These are phyloP conservation scores for Germaria angustata DNA, from an alignment of 2,888 invertebrate genomes.

Conservation along the genomic window DNA sequence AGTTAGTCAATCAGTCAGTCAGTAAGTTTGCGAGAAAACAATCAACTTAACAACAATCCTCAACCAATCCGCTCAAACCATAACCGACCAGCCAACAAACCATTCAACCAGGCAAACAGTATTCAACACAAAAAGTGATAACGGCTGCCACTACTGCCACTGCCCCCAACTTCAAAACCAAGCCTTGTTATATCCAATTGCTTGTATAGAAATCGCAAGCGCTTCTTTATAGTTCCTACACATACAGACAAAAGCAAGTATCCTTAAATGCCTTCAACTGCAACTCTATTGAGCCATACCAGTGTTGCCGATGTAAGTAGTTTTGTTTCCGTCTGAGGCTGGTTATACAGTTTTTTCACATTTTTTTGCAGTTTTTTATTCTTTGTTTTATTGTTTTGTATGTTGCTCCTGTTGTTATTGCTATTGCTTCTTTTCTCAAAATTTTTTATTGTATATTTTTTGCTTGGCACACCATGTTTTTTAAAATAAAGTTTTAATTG, in stretches of 20 bases:
- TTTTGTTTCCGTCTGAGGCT: constrained; percentile 58
- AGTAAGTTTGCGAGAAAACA: neutral
- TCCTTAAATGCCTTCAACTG: constrained; percentile 64
- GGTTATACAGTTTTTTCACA: constrained; percentile 19
- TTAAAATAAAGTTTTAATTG: too few species aligned
- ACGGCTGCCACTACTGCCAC: neutral
- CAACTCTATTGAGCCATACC: constrained; percentile 55
- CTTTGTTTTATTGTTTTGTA: constrained; percentile 3
- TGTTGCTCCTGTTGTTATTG: constrained; percentile 3
- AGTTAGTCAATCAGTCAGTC: constrained; percentile 13
- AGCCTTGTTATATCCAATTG: neutral
- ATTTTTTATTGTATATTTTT: neutral
- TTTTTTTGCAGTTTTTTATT: constrained; percentile 10
- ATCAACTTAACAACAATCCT: constrained; percentile 9
- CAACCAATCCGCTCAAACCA: constrained; percentile 12
- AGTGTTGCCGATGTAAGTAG: constrained; percentile 63
- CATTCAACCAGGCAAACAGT: constrained; percentile 32
- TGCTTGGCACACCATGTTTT: too few species aligned
- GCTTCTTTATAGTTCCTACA: neutral
- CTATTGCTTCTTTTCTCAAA: neutral
- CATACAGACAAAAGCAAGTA: constrained; percentile 24
- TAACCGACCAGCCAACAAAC: constrained; percentile 19
- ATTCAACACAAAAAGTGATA: constrained; percentile 12
- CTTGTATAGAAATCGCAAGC: neutral
- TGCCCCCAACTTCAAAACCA: too few species aligned